Evolutionary conservation across 2,113 vertebrate species (phyloP), one percentile per base, ranked within the genome.

Genomic region (Glareola pratincola): DNA sequence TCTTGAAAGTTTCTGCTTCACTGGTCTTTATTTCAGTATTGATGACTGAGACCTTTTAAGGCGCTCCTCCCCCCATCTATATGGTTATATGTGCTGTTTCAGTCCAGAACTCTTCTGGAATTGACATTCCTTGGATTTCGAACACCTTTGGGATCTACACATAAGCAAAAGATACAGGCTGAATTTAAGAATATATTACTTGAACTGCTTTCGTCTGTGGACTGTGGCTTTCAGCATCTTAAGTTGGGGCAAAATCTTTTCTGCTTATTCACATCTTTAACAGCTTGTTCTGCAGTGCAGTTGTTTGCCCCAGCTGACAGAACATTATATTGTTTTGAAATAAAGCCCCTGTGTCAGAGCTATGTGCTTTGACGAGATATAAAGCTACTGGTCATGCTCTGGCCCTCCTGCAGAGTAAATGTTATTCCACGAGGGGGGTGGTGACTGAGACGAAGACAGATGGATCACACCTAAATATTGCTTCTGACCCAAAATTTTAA

Each of bases 21-120:
- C 11, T 11, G 8, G 11, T 39, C 22, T 72, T 64, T 85, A 36
- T 53, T 62, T 68, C 39, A 53, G 2, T 34, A 67, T 32, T 54
- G 54, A 66, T 48, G 18, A 41, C 41, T 83, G 51, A 79, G 36
- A 56, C 14, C 12, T 85, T 67, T 60, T 30, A 79, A 68, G 36
- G 19, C 14, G 8, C 2, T 54, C 9, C 7, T 37, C 9, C 14
- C 4, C 23, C 9, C 8, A 26, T 47, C 26, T 73, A 0, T 56
- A 11, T 24, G 36, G 11, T 48, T 54, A 27, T 9, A 47, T 22
- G 9, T 39, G 29, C 20, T 67, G 20, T 73, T 79, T 74, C 53
- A 74, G 24, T 41, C 34, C 30, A 53, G 53, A 60, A 17, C 12
- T 78, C 14, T 78, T 54, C 32, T 51, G 56, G 32, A 82, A 26